Evolutionary conservation across 2,113 vertebrate species (phyloP), one percentile per base, ranked within the genome.

Genomic region (Tapirus terrestris): DNA sequence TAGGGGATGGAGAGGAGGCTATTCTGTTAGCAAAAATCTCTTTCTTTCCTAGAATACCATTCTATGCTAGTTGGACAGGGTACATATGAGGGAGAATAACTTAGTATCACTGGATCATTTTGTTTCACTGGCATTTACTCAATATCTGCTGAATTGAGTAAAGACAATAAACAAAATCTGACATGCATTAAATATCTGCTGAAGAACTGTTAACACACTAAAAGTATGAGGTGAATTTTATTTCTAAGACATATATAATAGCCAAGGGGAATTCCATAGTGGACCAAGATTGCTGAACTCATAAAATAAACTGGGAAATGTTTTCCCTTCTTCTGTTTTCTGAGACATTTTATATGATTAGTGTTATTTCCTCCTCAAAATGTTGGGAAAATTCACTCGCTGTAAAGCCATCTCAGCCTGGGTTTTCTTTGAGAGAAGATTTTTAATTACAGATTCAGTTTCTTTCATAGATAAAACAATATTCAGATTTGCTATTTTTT

Each of bases 101-200:
- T 94, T 48, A 90, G 43, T 33, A 27, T 61, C 61, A 70, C 39
- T 84, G 45, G 29, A 36, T 61, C 25, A 93, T 85, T 92, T 83
- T 79, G 72, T 76, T 39, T 31, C 68, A 68, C 25, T 95, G 58
- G 20, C 39, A 39, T 39, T 39, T 39, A 39, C 39, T 39, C 39
- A 79, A 39, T 89, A 76, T 72, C 23, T 92, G 31, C 65, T 95
- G 83, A 95, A 76, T 9, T 91, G 36, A 95, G 23, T 56, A 76
- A 93, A 96, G 45, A 51, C 11, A 60, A 89, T 56, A 77, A 95
- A 96, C 13, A 97, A 97, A 88, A 76, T 13, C 31, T 65, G 17
- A 68, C 1, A 25, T 8, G 4, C 70, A n/a, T n/a, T 96, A 80
- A 94, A 36, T 75, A 95, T 61, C 36, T 72, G n/a, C 56, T 61